These are phyloP conservation scores for Propithecus coquereli DNA, from an alignment of 2,113 vertebrate genomes.

Conservation along the genomic window DNA sequence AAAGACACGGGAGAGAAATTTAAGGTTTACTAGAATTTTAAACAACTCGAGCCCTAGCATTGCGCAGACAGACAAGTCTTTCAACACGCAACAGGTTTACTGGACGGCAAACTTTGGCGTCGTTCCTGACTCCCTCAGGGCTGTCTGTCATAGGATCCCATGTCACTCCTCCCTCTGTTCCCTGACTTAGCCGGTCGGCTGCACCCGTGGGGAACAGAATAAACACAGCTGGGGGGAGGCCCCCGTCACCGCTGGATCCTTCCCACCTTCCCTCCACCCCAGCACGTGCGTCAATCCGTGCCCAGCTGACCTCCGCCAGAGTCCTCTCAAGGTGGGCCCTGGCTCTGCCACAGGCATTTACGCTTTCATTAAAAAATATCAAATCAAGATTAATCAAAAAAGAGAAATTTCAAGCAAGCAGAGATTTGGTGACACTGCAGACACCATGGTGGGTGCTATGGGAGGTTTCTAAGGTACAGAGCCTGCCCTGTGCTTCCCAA, in stretches of 20 bases:
- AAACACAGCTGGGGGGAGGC: neutral
- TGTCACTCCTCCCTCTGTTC: neutral
- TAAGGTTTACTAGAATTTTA: neutral
- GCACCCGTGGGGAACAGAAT: neutral
- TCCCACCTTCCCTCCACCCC: neutral
- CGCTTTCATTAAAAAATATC: neutral
- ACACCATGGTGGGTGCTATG: neutral
- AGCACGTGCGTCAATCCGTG: neutral
- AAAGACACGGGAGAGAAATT: neutral
- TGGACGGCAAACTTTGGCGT: neutral
- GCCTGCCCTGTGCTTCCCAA: neutral
- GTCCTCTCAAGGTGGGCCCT: neutral
- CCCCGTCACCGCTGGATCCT: no score
- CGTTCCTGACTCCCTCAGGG: no score
- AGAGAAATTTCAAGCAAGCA: neutral
- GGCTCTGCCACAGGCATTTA: neutral
- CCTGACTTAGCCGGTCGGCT: neutral
- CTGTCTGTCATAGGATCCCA: neutral
- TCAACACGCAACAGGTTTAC: neutral
- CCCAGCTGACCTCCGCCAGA: neutral
- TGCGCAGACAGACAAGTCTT: neutral
- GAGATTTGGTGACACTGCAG: neutral
- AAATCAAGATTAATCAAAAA: neutral
- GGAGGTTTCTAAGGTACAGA: neutral
- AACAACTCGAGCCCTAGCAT: neutral